These are phyloP conservation scores for Hemicordylus capensis DNA, from an alignment of 2,113 vertebrate genomes.

Conservation along the genomic window DNA sequence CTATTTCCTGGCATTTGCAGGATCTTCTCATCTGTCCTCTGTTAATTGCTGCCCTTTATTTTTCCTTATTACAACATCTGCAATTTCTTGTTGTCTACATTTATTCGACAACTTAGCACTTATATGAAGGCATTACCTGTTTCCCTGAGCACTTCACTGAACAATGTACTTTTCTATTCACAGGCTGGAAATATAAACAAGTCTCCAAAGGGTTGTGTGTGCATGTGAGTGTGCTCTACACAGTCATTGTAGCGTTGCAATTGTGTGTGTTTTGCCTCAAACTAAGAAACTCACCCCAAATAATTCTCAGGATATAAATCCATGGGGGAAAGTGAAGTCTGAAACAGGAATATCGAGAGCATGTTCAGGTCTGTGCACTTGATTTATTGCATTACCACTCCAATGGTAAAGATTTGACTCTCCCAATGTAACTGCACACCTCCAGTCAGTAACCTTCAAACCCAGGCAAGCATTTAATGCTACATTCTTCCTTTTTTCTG, in stretches of 20 bases:
- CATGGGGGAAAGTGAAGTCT: slow-evolving; percentile 61
- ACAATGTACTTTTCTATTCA: slow-evolving; percentile 55
- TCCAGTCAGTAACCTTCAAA: slow-evolving; percentile 65
- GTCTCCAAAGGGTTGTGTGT: neutral
- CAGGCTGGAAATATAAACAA: slow-evolving; percentile 51
- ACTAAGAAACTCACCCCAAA: slow-evolving; percentile 61
- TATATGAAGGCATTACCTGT: slow-evolving; percentile 37
- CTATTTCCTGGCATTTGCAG: neutral
- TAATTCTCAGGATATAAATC: slow-evolving; percentile 63
- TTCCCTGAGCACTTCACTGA: slow-evolving; percentile 49
- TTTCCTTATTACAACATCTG: slow-evolving; percentile 26
- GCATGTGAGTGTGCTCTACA: slow-evolving; percentile 50
- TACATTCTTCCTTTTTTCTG: slow-evolving; percentile 52
- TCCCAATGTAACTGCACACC: slow-evolving; percentile 49
- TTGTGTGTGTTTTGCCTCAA: slow-evolving; percentile 57
- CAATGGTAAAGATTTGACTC: slow-evolving; percentile 61
- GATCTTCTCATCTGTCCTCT: neutral
- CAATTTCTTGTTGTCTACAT: slow-evolving; percentile 52
- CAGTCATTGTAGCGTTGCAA: slow-evolving; percentile 39
- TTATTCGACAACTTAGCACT: slow-evolving; percentile 31
- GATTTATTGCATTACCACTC: slow-evolving; percentile 64
- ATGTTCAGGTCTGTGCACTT: slow-evolving; percentile 60
- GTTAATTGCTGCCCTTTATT: neutral
- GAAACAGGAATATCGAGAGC: slow-evolving; percentile 60
- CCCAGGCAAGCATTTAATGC: slow-evolving; percentile 34